Evolutionary conservation across 2,113 vertebrate genomes (phyloP).

Genomic region (Emydocephalus ijimae): DNA sequence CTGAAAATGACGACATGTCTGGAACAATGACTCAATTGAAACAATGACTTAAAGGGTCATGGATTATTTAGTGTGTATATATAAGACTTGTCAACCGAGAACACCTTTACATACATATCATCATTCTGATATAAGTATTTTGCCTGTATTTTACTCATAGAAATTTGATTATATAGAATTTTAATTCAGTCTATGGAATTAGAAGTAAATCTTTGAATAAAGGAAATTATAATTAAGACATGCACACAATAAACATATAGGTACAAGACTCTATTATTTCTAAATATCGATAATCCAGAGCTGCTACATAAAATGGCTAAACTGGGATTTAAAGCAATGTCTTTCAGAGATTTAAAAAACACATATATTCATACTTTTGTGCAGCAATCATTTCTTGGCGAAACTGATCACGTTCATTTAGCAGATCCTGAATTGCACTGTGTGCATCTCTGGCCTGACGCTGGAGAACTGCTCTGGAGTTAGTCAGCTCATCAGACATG

Average conservation of each 20-base stretch:
- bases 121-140: background rate
- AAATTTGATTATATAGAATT: background rate
- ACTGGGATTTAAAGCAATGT: background rate
- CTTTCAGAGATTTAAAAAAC: background rate
- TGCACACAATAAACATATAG: background rate
- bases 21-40: background rate
- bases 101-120: background rate
- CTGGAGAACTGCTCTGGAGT: conserved; percentile 81
- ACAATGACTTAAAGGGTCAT: background rate
- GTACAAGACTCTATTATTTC: background rate
- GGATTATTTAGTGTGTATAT: background rate
- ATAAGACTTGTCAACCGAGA: background rate
- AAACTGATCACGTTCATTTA: conserved; percentile 87
- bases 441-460: conserved; percentile 89
- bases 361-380: conserved; percentile 77
- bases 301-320: background rate
- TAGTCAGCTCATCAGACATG: conserved; percentile 95
- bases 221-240: background rate
- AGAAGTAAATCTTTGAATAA: background rate
- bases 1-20: background rate
- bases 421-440: conserved; percentile 89
- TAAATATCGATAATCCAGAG: background rate
- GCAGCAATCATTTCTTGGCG: conserved; percentile 85
- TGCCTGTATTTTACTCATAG: background rate
- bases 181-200: background rate